Percentiles rank a stretch among this genome's conserved stretches.
phyloP scores from a whole-genome alignment of 2,888 invertebrate species.

The Alcis repandata region DNA sequence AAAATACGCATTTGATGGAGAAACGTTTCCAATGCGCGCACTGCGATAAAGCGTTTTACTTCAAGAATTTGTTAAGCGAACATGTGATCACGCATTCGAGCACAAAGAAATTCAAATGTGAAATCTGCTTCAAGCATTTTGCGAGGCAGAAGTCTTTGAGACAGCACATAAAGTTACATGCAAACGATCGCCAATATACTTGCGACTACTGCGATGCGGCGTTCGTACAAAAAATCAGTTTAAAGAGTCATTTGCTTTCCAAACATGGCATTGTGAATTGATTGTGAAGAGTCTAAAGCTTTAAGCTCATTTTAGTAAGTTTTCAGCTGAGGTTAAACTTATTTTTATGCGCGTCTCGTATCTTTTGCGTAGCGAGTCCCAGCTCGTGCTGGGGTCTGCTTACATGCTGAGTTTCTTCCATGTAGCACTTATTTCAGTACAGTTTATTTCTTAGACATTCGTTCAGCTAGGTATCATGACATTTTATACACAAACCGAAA shows the following conservation, averaged over 20 bases:
- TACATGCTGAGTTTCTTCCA: neutral
- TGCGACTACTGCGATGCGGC: slow-evolving; percentile 51
- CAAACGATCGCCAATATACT: slow-evolving; percentile 52
- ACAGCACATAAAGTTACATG: slow-evolving; percentile 66
- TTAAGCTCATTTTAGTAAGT: neutral
- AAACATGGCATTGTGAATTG: slow-evolving; percentile 53
- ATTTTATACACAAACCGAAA: too few relatives aligned
- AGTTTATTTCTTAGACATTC: neutral
- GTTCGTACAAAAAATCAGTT: slow-evolving; percentile 57
- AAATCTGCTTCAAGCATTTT: slow-evolving; percentile 64
- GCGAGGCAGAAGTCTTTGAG: slow-evolving; percentile 62
- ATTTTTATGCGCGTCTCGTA: neutral
- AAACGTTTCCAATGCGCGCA: slow-evolving; percentile 47
- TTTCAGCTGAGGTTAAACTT: neutral
- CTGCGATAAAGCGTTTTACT: slow-evolving; percentile 51
- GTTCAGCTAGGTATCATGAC: neutral
- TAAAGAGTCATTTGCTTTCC: slow-evolving; percentile 56
- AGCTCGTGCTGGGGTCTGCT: too few relatives aligned
- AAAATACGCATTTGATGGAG: slow-evolving; percentile 53
- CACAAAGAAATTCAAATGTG: slow-evolving; percentile 70
- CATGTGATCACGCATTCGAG: slow-evolving; percentile 75
- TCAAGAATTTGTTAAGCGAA: slow-evolving; percentile 58
- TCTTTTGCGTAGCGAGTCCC: too few relatives aligned
- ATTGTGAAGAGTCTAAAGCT: neutral
- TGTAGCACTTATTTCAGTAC: too few relatives aligned